Percentiles rank a stretch among this genome's conserved stretches.
Conservation (phyloP, 2,888 invertebrate species). For the Drosophila bunnanda region DNA sequence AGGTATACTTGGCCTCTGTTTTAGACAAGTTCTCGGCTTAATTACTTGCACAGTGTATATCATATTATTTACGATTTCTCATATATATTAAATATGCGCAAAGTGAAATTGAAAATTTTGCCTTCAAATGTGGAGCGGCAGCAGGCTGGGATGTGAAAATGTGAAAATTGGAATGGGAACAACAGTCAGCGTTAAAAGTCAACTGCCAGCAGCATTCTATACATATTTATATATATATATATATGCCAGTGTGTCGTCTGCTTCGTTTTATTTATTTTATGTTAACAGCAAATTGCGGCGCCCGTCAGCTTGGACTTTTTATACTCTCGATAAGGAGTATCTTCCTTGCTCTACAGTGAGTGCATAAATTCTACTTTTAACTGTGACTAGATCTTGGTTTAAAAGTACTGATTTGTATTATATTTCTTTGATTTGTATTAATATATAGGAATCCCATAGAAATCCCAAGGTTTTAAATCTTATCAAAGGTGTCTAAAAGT, state of each 20-base stretch:
- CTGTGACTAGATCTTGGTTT: not conserved
- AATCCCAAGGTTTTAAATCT: not conserved
- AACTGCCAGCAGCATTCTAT: conserved; percentile 32
- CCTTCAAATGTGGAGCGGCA: conserved; percentile 22
- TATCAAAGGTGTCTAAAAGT: not conserved
- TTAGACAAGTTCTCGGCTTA: not conserved
- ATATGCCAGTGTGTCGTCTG: conserved; percentile 7
- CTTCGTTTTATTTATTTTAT: conserved; percentile 45
- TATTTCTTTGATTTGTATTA: not conserved
- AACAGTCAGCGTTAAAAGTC: conserved; percentile 41
- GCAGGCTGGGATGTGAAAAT: conserved; percentile 15
- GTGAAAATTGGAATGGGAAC: conserved; percentile 18
- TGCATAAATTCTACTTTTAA: not conserved
- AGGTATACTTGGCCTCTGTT: not conserved
- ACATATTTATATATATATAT: conserved; percentile 17
- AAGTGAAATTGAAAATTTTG: conserved; percentile 31
- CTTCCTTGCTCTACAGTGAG: not conserved
- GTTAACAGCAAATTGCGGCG: conserved; percentile 47
- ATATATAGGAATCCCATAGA: not conserved
- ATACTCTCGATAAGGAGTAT: conserved; percentile 2
- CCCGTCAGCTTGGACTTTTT: conserved; percentile 43
- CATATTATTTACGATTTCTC: conserved; percentile 55
- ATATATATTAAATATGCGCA: conserved; percentile 66
- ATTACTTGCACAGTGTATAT: conserved; percentile 13
- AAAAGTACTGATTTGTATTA: not conserved